phyloP scores from a whole-genome alignment of 2,888 invertebrate species.

The Trachelus stipa region DNA sequence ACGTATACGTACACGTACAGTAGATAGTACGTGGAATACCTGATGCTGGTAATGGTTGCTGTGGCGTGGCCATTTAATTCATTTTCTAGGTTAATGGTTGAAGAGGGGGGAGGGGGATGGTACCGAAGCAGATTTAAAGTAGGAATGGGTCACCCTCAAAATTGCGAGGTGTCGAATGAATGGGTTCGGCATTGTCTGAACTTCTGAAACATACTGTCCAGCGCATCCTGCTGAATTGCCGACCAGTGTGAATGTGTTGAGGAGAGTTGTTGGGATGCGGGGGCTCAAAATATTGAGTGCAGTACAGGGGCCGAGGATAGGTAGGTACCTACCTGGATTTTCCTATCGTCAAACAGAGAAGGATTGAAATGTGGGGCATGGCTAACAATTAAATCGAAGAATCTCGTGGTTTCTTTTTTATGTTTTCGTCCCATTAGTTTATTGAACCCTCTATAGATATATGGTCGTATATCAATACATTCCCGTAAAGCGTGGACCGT shows the following conservation, averaged over 20 bases:
- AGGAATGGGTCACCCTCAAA: background rate
- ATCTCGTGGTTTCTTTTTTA: background rate
- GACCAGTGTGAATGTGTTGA: slow-evolving; percentile 10
- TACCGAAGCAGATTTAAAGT: background rate
- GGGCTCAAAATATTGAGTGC: background rate
- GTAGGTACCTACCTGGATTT: background rate
- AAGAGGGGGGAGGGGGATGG: background rate
- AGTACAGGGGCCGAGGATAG: background rate
- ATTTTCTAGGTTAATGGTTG: slow-evolving; percentile 17
- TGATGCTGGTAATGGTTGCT: background rate
- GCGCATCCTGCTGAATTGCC: slow-evolving; percentile 18
- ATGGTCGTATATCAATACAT: background rate
- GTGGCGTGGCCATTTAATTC: background rate
- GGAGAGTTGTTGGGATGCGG: too few species aligned
- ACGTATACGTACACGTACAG: background rate
- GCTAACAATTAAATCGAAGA: slow-evolving; percentile 29
- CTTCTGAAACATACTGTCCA: slow-evolving; percentile 26
- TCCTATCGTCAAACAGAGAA: background rate
- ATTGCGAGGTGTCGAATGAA: background rate
- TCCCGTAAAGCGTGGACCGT: background rate
- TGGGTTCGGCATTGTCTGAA: slow-evolving; percentile 23
- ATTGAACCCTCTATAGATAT: background rate
- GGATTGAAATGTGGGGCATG: background rate
- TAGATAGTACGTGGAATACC: background rate
- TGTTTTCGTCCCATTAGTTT: background rate